phyloP scores from a whole-genome alignment of 1,140 invertebrate species.

The Kradibia gibbosae region DNA sequence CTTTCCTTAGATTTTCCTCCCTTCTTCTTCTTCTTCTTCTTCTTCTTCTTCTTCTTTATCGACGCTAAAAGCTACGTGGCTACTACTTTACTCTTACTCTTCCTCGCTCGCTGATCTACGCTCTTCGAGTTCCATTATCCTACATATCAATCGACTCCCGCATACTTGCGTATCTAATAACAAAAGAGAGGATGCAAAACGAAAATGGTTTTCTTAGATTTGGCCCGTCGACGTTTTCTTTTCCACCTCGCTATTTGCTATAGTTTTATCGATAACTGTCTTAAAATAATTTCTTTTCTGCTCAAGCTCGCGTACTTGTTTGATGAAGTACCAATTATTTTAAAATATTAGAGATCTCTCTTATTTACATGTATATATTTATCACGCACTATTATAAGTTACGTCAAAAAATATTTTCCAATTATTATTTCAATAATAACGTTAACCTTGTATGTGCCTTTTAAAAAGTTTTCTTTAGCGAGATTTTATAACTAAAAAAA shows the following conservation, averaged over 20 bases:
- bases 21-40: background rate
- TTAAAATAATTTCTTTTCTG: background rate
- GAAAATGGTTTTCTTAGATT: background rate
- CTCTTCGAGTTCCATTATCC: background rate
- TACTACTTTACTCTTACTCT: background rate
- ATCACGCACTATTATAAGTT: too few relatives aligned
- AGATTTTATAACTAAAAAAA: too few relatives aligned
- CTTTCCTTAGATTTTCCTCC: background rate
- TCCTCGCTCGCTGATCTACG: background rate
- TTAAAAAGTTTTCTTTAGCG: too few relatives aligned
- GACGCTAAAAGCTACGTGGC: too few relatives aligned
- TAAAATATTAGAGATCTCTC: background rate
- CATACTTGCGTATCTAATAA: slow-evolving; percentile 20
- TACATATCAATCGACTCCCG: background rate
- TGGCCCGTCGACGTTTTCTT: background rate
- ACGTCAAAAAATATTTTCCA: too few relatives aligned
- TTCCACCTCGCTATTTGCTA: background rate
- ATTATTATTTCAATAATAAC: too few relatives aligned
- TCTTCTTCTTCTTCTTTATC: background rate
- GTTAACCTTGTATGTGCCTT: too few relatives aligned
- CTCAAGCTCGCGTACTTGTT: background rate
- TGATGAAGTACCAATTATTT: background rate
- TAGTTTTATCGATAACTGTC: too few relatives aligned
- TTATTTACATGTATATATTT: too few relatives aligned
- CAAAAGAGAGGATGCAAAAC: background rate